Evolutionary conservation across 2,113 vertebrate genomes (phyloP).

Genomic region (Pangasianodon gigas): DNA sequence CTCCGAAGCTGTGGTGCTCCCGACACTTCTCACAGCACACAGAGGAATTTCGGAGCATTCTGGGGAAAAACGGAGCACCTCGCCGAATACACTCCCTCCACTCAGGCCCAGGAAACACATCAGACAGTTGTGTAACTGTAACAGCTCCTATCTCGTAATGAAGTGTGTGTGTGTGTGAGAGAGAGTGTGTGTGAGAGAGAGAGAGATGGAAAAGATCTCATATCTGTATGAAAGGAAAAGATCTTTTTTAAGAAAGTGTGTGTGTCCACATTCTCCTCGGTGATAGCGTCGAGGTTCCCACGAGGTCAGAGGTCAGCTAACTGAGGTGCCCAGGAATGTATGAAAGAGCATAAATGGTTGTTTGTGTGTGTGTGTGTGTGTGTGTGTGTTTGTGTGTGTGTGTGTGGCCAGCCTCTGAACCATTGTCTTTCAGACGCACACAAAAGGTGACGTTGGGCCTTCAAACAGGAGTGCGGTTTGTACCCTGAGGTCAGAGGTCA

Average conservation of each 20-base stretch:
- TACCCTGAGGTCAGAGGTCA: constrained; percentile 33
- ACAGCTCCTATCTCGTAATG: constrained; percentile 4
- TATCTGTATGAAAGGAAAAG: constrained; percentile 1
- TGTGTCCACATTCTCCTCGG: neutral
- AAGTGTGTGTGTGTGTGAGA: neutral
- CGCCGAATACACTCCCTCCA: neutral
- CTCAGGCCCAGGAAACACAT: constrained; percentile 11
- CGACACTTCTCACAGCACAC: constrained; percentile 66
- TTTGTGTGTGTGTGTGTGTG: neutral
- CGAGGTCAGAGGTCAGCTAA: neutral
- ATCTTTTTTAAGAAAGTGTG: neutral
- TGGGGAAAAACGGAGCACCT: neutral
- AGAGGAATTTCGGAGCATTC: constrained; percentile 61
- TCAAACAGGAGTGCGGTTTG: neutral
- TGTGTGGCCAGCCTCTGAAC: neutral
- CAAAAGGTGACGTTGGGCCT: neutral
- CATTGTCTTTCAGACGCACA: neutral
- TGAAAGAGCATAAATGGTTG: neutral
- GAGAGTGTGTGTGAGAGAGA: neutral
- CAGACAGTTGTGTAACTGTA: constrained; percentile 20
- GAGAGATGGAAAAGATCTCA: constrained; percentile 6
- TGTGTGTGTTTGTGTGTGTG: neutral
- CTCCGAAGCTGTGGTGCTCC: constrained; percentile 50
- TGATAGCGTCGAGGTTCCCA: neutral
- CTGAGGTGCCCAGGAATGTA: constrained; percentile 1